These are phyloP conservation scores for Eubasilissa splendida DNA, from an alignment of 2,888 invertebrate species.

Conservation along the genomic window DNA sequence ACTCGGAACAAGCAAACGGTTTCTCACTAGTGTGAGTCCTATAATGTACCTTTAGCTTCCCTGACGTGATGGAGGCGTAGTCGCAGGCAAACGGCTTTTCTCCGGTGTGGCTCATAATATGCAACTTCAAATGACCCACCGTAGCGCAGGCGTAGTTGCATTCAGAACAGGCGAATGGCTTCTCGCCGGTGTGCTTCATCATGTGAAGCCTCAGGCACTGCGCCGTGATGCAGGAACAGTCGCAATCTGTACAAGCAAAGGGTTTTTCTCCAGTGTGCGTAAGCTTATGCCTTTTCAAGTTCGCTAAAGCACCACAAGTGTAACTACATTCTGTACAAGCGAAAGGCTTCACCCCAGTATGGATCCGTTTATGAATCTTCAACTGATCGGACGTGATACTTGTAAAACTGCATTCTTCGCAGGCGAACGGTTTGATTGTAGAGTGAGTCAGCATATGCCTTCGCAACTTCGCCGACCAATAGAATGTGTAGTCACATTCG, in stretches of 20 bases:
- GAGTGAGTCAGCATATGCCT: constrained; percentile 8
- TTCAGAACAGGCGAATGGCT: constrained; percentile 9
- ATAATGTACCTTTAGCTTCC: constrained; percentile 24
- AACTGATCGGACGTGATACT: constrained; percentile 16
- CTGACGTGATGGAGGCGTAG: too few species aligned
- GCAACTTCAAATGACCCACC: constrained; percentile 7
- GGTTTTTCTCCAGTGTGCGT: constrained; percentile 71
- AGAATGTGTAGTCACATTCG: not conserved
- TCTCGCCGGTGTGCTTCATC: constrained; percentile 17
- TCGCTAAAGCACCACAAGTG: constrained; percentile 83
- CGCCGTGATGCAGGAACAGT: constrained; percentile 35
- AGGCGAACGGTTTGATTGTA: not conserved
- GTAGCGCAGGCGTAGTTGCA: constrained; percentile 13
- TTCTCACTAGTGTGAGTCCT: constrained; percentile 3
- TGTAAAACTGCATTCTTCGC: not conserved
- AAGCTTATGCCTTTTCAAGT: constrained; percentile 77
- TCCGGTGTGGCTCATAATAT: constrained; percentile 11
- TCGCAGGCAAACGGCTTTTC: constrained; percentile 20
- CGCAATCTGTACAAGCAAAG: constrained; percentile 28
- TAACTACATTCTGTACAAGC: constrained; percentile 80
- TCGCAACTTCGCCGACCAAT: not conserved
- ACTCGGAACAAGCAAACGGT: constrained; percentile 15
- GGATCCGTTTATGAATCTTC: constrained; percentile 76
- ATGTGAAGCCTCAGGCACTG: constrained; percentile 18
- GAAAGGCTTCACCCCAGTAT: constrained; percentile 85